phyloP scores from a whole-genome alignment of 2,797 vertebrate genomes.

The Syngnathus acus region DNA sequence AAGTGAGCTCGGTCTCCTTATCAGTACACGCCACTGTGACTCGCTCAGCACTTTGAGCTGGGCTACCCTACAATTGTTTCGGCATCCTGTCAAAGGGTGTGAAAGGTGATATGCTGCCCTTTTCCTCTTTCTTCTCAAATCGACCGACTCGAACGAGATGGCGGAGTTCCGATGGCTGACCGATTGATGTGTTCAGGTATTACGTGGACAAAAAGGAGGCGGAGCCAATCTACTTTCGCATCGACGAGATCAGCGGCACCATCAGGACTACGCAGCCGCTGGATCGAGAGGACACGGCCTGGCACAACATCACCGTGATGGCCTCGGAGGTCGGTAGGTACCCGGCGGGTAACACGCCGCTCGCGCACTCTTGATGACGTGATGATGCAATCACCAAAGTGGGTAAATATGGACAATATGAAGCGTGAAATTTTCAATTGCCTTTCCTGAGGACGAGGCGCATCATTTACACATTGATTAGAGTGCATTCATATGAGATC shows the following conservation, averaged over 20 bases:
- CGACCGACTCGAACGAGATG: no score
- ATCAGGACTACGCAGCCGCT: conserved; percentile 83
- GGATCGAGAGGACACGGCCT: conserved; percentile 85
- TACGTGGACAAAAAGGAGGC: conserved; percentile 77
- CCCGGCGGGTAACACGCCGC: not conserved
- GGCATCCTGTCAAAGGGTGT: no score
- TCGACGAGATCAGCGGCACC: conserved; percentile 83
- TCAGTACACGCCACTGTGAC: no score
- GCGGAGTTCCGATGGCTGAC: not conserved
- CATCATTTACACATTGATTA: conserved; percentile 54
- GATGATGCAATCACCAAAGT: not conserved
- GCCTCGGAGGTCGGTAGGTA: conserved; percentile 92
- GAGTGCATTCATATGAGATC: conserved; percentile 32
- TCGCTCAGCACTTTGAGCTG: no score
- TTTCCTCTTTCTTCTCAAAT: no score
- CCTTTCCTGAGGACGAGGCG: not conserved
- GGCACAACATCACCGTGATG: conserved; percentile 92
- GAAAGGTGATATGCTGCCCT: no score
- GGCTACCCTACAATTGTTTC: no score
- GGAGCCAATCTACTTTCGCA: conserved; percentile 80
- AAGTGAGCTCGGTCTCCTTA: no score
- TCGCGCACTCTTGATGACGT: not conserved
- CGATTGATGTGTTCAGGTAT: conserved; percentile 68
- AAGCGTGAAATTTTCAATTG: not conserved
- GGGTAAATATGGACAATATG: not conserved